phyloP scores from a whole-genome alignment of 1,140 invertebrate genomes.

The Drosophila auraria region DNA sequence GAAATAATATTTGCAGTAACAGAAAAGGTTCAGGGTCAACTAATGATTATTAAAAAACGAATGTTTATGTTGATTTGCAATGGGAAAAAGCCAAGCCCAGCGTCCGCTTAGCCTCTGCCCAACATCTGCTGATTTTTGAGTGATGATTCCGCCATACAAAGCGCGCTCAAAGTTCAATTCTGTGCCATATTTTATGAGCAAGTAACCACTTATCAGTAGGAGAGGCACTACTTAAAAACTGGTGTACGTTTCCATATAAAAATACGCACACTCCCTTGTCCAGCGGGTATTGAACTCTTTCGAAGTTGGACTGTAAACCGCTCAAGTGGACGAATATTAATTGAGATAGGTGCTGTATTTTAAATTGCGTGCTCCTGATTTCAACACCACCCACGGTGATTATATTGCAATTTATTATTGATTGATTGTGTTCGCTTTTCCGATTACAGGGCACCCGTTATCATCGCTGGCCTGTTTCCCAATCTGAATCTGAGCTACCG shows the following conservation, averaged over 20 bases:
- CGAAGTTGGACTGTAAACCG: constrained; percentile 62
- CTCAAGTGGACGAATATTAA: constrained; percentile 28
- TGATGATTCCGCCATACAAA: constrained; percentile 35
- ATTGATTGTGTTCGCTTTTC: constrained; percentile 34
- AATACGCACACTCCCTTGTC: constrained; percentile 10
- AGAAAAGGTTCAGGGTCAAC: too few relatives aligned
- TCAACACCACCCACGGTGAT: constrained; percentile 20
- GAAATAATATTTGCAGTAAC: neutral
- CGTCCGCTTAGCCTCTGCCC: neutral
- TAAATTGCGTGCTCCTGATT: constrained; percentile 59
- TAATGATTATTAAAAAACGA: neutral
- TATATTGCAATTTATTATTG: constrained; percentile 14
- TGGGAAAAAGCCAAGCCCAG: neutral
- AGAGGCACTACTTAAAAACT: constrained; percentile 42
- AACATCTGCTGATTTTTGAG: constrained; percentile 52
- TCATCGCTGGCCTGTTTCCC: constrained; percentile 78
- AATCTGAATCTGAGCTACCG: constrained; percentile 80
- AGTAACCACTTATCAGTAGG: constrained; percentile 66
- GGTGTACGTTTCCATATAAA: constrained; percentile 47
- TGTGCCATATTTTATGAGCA: constrained; percentile 52
- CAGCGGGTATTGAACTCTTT: constrained; percentile 50
- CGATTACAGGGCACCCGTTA: constrained; percentile 73
- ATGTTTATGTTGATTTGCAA: constrained; percentile 1
- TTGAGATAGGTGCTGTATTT: constrained; percentile 32
- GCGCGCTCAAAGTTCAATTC: constrained; percentile 59